Base-by-base conservation (phyloP, 2,888 invertebrate genomes). In the Erebia palarica region DNA sequence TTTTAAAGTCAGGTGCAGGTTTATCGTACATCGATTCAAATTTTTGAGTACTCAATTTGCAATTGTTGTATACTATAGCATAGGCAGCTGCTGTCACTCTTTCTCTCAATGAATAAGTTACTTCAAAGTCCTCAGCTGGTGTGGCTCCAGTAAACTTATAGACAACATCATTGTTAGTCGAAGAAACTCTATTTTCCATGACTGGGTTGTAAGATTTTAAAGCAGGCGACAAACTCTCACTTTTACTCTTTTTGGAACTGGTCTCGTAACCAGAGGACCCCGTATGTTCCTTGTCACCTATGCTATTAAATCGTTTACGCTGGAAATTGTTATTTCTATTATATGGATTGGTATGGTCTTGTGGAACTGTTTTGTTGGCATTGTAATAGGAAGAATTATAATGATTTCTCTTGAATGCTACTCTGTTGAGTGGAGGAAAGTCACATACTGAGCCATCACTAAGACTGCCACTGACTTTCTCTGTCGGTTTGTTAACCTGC, bases 1-100 rank as follows among this genome's bases (percentile, higher is more conserved):
- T 93, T 79, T 92, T 88, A 72, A 90, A 92, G 79, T 93, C 92
- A 58, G 94, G 94, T 65, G 93, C 92, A 57, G 91, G 91, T 81
- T 94, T 94, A 65, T 89, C 88, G 82, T 81, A 91, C 11, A 84
- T 57, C 51, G 81, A 74, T 80, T 92, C 88, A 87, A 94, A 94
- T 77, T 85, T 89, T 0, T 88, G 85, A 66, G 89, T 84, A 66
- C 86, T 90, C n/a, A 88, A 85, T 83, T 86, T 91, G 75, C 93
- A 93, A 71, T 93, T 94, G 73, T 88, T 89, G 73, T 91, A 90
- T 18, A 85, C 86, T 76, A 94, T 85, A 47, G 93, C 92, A 83
- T 83, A 89, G 55, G 93, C 92, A 70, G 93, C 92, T 65, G 88
- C 87, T 75, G 79, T 83, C 0, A 93, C 86, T 78, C 88, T 85